These are phyloP conservation scores for Sinotaia quadrata DNA, from an alignment of 2,888 invertebrate genomes.

Conservation along the genomic window DNA sequence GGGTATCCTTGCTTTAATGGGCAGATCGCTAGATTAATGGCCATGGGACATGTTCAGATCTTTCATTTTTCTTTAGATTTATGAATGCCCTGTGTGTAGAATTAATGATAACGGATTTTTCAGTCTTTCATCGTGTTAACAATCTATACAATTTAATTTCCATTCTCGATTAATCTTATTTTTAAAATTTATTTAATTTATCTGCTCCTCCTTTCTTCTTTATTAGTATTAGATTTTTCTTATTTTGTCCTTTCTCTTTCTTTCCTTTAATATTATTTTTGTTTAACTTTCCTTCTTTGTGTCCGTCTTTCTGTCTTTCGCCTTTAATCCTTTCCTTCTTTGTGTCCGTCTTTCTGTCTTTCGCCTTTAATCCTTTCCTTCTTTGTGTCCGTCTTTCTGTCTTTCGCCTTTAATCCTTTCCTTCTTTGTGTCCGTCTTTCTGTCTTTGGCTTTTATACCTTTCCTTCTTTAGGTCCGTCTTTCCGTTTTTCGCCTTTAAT, in stretches of 20 bases:
- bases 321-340: not conserved
- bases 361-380: not conserved
- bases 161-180: too few species aligned
- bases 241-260: not conserved
- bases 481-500: not conserved
- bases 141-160: too few species aligned
- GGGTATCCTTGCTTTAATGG: not conserved
- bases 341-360: not conserved
- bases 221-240: too few species aligned
- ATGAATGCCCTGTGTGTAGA: not conserved
- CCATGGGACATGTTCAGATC: not conserved
- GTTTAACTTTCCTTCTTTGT: not conserved
- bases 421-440: not conserved
- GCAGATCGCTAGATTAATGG: not conserved
- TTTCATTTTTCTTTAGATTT: not conserved
- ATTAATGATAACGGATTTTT: not conserved
- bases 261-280: not conserved
- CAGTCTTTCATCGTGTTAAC: too few species aligned
- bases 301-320: not conserved
- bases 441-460: not conserved
- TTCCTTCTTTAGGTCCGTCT: not conserved
- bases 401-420: not conserved
- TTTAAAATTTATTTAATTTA: too few species aligned
- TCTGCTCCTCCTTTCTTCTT: too few species aligned
- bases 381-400: constrained; percentile 5